phyloP scores from a whole-genome alignment of 2,888 invertebrate genomes.

The Tenthredo mesomela region DNA sequence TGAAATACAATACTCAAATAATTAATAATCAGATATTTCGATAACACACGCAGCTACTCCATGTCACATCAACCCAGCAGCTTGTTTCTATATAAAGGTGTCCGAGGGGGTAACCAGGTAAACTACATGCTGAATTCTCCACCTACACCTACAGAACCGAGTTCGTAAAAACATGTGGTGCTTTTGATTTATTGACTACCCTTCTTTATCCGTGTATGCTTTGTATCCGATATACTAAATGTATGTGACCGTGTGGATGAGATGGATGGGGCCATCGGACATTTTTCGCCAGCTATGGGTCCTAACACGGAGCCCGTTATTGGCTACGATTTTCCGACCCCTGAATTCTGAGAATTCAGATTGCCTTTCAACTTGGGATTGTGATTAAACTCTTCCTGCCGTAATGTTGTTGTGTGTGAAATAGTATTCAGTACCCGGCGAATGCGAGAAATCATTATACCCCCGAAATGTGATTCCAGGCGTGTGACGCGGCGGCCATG shows the following conservation, averaged over 20 bases:
- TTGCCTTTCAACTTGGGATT: not conserved
- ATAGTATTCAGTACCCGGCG: not conserved
- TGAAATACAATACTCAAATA: conserved; percentile 70
- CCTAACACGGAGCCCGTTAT: not conserved
- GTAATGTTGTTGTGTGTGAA: not conserved
- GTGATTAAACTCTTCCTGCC: not conserved
- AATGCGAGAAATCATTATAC: not conserved
- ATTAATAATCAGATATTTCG: conserved; percentile 66
- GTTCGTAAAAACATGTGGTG: not conserved
- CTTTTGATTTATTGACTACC: not conserved
- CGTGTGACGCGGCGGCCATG: not conserved
- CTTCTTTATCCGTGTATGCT: not conserved
- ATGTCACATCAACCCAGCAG: not conserved
- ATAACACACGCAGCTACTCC: not conserved
- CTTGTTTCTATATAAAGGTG: not conserved
- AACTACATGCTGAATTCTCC: not conserved
- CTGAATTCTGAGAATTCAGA: not conserved
- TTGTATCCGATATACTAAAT: too few species aligned
- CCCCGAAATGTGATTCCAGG: not conserved
- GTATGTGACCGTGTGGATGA: not conserved
- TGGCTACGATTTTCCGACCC: not conserved
- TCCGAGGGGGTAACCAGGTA: not conserved
- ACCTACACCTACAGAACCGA: not conserved
- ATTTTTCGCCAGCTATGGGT: not conserved
- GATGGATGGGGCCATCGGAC: not conserved